phyloP scores from a whole-genome alignment of 2,888 invertebrate species.

The Tenthredo livida region DNA sequence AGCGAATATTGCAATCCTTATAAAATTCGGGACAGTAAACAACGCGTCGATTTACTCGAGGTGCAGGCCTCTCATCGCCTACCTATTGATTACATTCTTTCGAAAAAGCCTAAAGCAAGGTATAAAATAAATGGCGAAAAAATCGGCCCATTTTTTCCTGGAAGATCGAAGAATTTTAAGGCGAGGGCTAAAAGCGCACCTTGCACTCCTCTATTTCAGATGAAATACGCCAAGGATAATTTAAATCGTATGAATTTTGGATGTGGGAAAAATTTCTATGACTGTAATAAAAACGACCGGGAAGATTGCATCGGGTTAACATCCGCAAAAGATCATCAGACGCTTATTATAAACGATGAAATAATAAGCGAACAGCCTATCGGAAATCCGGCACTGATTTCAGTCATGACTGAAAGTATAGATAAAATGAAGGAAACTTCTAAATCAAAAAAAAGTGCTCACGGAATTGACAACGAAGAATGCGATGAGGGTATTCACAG shows the following conservation, averaged over 20 bases:
- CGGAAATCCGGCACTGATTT: slow-evolving; percentile 11
- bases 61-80: neutral
- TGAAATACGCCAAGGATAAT: slow-evolving; percentile 55
- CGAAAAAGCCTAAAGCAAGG: neutral
- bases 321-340: neutral
- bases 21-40: slow-evolving; percentile 57
- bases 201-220: slow-evolving; percentile 56
- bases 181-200: slow-evolving; percentile 57
- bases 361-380: neutral
- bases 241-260: neutral
- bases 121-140: neutral
- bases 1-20: slow-evolving; percentile 46
- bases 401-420: slow-evolving; percentile 15
- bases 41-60: slow-evolving; percentile 57
- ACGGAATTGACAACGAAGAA: neutral
- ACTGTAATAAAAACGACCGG: neutral
- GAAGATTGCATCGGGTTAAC: neutral
- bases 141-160: neutral
- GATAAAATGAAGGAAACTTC: neutral
- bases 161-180: neutral
- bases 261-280: neutral
- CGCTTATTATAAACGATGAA: neutral
- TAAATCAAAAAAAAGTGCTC: neutral
- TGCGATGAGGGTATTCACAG: no score
- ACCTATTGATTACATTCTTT: neutral